Evolutionary conservation across 2,888 invertebrate species (phyloP).

Genomic region (Myopa testacea): DNA sequence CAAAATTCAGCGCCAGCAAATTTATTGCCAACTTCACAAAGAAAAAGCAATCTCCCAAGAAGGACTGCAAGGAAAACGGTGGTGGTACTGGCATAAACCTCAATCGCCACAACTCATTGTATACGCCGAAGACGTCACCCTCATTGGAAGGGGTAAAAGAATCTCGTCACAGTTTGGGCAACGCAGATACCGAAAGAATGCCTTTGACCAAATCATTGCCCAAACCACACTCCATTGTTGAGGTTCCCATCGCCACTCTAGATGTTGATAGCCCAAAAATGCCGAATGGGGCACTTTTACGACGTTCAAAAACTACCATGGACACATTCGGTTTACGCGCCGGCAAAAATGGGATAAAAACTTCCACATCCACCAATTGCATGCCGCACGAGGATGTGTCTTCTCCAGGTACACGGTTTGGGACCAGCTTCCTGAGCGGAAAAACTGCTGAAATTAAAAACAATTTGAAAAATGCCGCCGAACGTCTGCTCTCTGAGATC

Average conservation of each 20-base stretch:
- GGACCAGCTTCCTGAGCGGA: constrained; percentile 54
- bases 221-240: constrained; percentile 61
- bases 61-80: constrained; percentile 30
- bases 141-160: constrained; percentile 55
- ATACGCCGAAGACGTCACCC: constrained; percentile 47
- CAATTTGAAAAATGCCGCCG: constrained; percentile 67
- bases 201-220: constrained; percentile 55
- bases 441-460: constrained; percentile 66
- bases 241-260: constrained; percentile 61
- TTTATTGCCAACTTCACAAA: constrained; percentile 45
- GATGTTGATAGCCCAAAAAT: constrained; percentile 47
- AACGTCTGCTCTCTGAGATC: constrained; percentile 67
- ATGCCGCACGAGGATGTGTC: constrained; percentile 40
- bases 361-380: constrained; percentile 32
- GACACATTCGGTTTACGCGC: constrained; percentile 56
- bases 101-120: constrained; percentile 58
- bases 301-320: constrained; percentile 64
- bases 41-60: constrained; percentile 34
- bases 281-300: constrained; percentile 51
- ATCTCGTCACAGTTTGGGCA: constrained; percentile 61
- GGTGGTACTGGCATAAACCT: constrained; percentile 49
- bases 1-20: constrained; percentile 47
- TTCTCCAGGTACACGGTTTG: constrained; percentile 39
- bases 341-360: constrained; percentile 48
- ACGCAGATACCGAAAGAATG: constrained; percentile 55